A percentile compares a stretch with the other conserved stretches of the same genome.
These are phyloP conservation scores for Trichoplusia ni DNA, from an alignment of 1,140 invertebrate genomes.

Conservation along the genomic window DNA sequence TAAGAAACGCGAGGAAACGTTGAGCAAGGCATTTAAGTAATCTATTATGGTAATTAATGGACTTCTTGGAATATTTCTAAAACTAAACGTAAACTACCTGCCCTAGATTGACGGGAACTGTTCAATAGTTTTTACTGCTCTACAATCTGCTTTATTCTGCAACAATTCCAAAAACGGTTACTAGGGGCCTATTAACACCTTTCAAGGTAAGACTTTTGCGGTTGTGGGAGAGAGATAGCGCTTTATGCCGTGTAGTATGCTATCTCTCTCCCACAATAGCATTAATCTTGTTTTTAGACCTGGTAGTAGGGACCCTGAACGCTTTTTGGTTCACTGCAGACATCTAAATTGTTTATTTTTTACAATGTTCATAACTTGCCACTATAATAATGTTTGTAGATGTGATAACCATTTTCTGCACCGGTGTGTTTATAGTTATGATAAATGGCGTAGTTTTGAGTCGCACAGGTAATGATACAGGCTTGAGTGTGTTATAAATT, in stretches of 20 bases:
- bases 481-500: conserved; percentile 9
- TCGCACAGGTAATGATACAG: conserved; percentile 7
- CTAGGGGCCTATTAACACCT: background rate
- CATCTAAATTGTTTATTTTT: background rate
- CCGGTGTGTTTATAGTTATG: background rate
- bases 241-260: too few species aligned
- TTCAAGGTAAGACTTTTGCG: too few species aligned
- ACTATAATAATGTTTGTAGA: background rate
- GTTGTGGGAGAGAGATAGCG: too few species aligned
- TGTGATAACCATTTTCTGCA: background rate
- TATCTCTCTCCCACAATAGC: too few species aligned
- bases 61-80: background rate
- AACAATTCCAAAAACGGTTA: background rate
- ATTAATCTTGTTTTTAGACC: too few species aligned
- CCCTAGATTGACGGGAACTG: background rate
- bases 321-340: background rate
- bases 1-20: background rate
- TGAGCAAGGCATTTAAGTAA: background rate
- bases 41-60: conserved; percentile 4
- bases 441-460: conserved; percentile 5
- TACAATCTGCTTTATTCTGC: background rate
- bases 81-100: background rate
- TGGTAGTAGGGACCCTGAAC: background rate
- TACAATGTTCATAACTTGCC: background rate
- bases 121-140: background rate